These are phyloP conservation scores for Laticauda colubrina DNA, from an alignment of 2,113 vertebrate species.

Conservation along the genomic window DNA sequence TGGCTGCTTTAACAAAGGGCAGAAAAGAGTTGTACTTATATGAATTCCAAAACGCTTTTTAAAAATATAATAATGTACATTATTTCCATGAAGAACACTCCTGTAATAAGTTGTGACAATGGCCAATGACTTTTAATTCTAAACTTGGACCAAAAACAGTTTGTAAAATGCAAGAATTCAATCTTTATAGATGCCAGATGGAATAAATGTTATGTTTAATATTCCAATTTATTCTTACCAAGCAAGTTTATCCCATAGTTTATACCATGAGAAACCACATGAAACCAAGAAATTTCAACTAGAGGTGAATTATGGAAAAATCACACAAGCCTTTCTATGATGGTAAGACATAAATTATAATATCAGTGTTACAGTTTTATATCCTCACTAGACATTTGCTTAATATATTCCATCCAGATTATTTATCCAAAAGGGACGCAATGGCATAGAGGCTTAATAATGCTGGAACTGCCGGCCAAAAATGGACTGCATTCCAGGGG, in stretches of 20 bases:
- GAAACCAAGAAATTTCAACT: neutral
- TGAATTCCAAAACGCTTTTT: neutral
- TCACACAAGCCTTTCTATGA: no score
- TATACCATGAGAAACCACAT: neutral
- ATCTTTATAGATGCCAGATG: no score
- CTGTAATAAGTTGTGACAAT: neutral
- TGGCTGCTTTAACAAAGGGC: neutral
- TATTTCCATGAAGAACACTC: neutral
- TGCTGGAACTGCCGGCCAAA: no score
- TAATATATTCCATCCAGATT: neutral
- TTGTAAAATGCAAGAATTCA: neutral
- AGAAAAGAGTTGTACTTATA: neutral
- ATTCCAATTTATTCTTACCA: neutral
- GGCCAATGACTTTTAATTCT: neutral
- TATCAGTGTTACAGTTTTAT: no score
- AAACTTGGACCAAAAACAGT: neutral
- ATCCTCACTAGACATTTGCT: neutral
- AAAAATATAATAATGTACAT: neutral
- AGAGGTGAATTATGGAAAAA: neutral
- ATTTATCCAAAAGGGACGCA: neutral
- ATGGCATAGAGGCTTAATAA: no score
- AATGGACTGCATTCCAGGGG: no score
- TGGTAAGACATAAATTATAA: neutral
- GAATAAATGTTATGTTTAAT: neutral
- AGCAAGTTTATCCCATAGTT: neutral